Evolutionary conservation across 2,888 invertebrate species (phyloP), one percentile per base, ranked within the genome.

Genomic region (Abrostola triplasia): DNA sequence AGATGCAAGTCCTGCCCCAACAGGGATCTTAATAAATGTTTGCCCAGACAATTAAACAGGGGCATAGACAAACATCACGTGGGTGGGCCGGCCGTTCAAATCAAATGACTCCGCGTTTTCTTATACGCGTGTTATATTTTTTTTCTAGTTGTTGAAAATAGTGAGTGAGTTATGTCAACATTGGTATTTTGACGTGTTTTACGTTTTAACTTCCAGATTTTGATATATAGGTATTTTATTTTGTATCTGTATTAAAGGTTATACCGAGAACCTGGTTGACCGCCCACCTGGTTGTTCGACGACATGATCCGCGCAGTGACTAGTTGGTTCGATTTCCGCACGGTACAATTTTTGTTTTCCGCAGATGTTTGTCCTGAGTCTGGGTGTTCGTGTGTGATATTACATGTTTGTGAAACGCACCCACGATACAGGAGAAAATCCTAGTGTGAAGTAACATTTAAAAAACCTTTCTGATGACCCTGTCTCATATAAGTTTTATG

Each of bases 31-130:
- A 87, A 87, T 89, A 86, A 87, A 89, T 92, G 91, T 93, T 93
- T 91, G 88, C 83, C 76, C 84, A 87, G 85, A 84, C 92, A 92
- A 93, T 93, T 93, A 94, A 92, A 92, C 85, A 81, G 86, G 85
- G 84, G 89, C 88, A 81, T 76, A 79, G 70, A 82, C 77, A 88
- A 92, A 93, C 84, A 90, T 63, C 63, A 53, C 79, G 88, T 93
- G 94, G 92, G 94, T 93, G 94, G 92, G 84, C 90, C 69, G 71
- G 67, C 70, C 59, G 67, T 70, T 68, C 70, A 49, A 68, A 69
- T 88, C 84, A 83, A 85, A 82, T 90, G 88, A 88, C 87, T 79
- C 64, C 65, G 88, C 88, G 81, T 79, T 86, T 88, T 84, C 81
- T 73, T 76, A 67, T 36, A 38, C 64, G 49, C 61, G 52, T 64